A percentile compares a stretch with the other conserved stretches of the same genome.
Conservation (phyloP, 2,113 vertebrate genomes). For the Callipepla squamata region DNA sequence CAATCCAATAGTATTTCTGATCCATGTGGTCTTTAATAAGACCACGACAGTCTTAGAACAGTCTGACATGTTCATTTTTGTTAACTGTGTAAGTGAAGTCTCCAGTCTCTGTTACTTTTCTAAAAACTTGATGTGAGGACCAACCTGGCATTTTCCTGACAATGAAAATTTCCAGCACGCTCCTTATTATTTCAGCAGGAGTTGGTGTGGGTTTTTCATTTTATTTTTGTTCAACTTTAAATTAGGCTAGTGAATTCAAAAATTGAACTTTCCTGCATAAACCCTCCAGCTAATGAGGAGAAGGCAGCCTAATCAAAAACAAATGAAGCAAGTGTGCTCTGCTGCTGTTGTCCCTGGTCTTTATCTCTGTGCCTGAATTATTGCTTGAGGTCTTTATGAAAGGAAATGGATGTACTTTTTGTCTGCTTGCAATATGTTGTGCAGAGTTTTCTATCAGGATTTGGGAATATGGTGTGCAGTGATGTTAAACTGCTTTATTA, state of each 20-base stretch:
- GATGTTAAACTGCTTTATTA: slow-evolving; percentile 44
- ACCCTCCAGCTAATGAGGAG: background rate
- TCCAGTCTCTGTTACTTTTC: background rate
- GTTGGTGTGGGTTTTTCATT: background rate
- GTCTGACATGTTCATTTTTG: background rate
- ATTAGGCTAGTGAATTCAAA: background rate
- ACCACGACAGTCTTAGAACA: background rate
- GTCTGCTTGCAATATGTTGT: slow-evolving; percentile 5
- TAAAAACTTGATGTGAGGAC: background rate
- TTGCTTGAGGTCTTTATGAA: background rate
- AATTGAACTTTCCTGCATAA: background rate
- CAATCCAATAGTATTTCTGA: background rate
- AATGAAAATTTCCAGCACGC: background rate
- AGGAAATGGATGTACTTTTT: background rate
- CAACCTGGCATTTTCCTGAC: background rate
- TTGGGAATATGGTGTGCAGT: background rate
- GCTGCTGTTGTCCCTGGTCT: background rate
- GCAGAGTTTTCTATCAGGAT: background rate
- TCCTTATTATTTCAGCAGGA: background rate
- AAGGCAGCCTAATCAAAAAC: background rate
- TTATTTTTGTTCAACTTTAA: background rate
- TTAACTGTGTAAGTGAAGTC: background rate
- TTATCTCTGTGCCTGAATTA: background rate
- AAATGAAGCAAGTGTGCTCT: background rate
- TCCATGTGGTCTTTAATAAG: background rate